Conservation (phyloP, 2,113 vertebrate genomes). For the Pomatostomus ruficeps region DNA sequence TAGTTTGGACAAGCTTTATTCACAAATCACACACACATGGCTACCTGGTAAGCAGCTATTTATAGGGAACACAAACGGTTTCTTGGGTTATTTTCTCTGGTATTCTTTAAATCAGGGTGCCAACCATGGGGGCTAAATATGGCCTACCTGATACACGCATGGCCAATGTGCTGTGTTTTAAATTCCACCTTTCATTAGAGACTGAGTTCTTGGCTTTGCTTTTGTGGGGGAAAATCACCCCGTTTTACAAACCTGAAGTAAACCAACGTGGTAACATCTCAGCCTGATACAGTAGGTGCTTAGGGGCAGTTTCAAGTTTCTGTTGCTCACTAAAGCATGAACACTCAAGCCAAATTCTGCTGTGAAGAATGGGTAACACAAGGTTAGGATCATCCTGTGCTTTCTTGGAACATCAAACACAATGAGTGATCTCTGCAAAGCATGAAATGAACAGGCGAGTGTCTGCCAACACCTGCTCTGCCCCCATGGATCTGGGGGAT, state of each 20-base stretch:
- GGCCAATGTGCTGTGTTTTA: neutral
- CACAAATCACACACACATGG: neutral
- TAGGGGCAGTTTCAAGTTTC: neutral
- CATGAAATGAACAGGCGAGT: neutral
- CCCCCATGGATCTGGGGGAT: neutral
- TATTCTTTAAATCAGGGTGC: neutral
- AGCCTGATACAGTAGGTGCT: neutral
- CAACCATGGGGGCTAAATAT: neutral
- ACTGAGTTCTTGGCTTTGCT: neutral
- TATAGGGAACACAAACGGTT: neutral
- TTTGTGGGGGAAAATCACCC: neutral
- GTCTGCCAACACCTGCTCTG: slow-evolving; percentile 7
- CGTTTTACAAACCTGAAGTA: neutral
- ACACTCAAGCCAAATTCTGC: neutral
- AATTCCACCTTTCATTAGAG: neutral
- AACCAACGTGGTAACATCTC: neutral
- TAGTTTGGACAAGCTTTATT: neutral
- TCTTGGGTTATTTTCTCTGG: neutral
- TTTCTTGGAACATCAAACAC: slow-evolving; percentile 18
- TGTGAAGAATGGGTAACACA: neutral
- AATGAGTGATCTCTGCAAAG: neutral
- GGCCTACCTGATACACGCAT: neutral
- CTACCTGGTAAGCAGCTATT: neutral
- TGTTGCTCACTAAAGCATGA: neutral
- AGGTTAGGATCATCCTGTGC: neutral